These are phyloP conservation scores for Malurus splendens DNA, from an alignment of 2,797 vertebrate species.

Conservation along the genomic window DNA sequence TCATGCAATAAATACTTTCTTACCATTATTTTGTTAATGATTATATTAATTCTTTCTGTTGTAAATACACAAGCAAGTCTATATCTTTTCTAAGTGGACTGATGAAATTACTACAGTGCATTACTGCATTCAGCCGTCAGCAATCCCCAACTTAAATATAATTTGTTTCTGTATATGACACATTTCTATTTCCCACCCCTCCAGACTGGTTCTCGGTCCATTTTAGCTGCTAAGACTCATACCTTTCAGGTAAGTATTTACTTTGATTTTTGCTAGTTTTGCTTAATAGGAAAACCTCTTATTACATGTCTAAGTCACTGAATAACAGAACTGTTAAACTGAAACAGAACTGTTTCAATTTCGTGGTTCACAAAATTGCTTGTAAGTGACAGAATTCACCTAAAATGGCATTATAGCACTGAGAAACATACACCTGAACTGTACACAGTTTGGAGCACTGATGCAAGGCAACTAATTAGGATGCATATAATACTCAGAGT, in stretches of 20 bases:
- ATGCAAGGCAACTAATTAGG: not conserved
- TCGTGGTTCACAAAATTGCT: not conserved
- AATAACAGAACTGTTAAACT: not conserved
- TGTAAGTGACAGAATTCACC: not conserved
- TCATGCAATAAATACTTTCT: not conserved
- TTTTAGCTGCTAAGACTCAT: not conserved
- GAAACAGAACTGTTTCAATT: not conserved
- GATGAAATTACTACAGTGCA: not conserved
- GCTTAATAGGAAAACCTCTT: not conserved
- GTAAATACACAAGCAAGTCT: not conserved
- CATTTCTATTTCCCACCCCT: not conserved
- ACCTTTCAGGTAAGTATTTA: not conserved
- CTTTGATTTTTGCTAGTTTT: not conserved
- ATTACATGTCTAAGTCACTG: not conserved
- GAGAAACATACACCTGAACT: not conserved
- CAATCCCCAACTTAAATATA: not conserved
- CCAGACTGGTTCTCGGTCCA: rapidly evolving
- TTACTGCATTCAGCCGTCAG: not conserved
- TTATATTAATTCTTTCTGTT: not conserved
- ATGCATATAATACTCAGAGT: not conserved
- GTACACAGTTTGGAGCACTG: not conserved
- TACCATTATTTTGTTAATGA: not conserved
- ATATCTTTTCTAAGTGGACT: not conserved
- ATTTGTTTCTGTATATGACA: not conserved
- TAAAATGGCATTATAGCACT: not conserved